Evolutionary conservation across 2,888 invertebrate species (phyloP), one percentile per base, ranked within the genome.

Genomic region (Noctua pronuba): DNA sequence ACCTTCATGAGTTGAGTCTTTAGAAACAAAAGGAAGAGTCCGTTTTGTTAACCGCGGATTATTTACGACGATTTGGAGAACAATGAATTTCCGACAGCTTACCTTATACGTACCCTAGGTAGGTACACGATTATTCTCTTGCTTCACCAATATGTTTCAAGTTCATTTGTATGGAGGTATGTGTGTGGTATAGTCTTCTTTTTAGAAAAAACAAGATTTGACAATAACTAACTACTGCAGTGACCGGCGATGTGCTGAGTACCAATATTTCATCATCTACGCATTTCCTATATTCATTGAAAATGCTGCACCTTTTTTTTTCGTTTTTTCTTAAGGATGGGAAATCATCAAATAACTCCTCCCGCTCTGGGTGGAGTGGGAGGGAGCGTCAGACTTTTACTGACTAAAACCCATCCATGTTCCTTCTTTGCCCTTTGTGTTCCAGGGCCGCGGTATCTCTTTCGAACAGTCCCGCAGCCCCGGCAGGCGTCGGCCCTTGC

Each of bases 1-100:
- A 68, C 38, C 71, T 80, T 64, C 71, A 52, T 65, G 58, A 73
- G 75, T 74, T 77, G 66, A 73, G 46, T 38, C 66, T 82, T 85
- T 75, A 72, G 76, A 83, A 88, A 86, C 88, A 88, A 88, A 83
- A 89, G 89, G 89, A 89, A 88, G 83, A 79, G 75, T 75, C 77
- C 60, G 79, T 82, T 80, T 83, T 80, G 79, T 75, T 81, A 80
- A 80, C 66, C 65, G 78, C 65, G 74, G 79, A 78, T 83, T 87
- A 88, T 87, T 88, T 83, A 84, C 85, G 69, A 84, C 82, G 72
- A 85, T 86, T 82, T 81, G 78, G 75, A 87, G 87, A 91, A 92
- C 92, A 92, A 92, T 91, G 88, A 73, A 73, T 80, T 86, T 91
- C 91, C 92, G 88, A 90, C 88, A 80, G 73, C 68, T 74, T 44